A percentile compares a stretch with the other conserved stretches of the same genome.
These are phyloP conservation scores for Xestobium rufovillosum DNA, from an alignment of 2,888 invertebrate species.

Conservation along the genomic window DNA sequence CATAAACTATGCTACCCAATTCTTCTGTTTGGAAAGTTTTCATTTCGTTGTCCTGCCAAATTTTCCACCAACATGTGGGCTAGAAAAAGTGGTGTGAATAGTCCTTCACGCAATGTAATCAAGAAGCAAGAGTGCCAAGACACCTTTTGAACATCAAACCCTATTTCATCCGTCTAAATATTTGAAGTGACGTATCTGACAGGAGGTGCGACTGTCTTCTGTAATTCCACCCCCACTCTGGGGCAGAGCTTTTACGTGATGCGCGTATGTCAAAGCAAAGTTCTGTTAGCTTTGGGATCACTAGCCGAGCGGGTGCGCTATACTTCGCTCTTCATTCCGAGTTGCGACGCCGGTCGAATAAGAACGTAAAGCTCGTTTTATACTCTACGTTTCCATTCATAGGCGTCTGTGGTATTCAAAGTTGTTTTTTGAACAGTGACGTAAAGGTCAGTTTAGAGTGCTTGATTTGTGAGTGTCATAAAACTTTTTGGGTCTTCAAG, in stretches of 20 bases:
- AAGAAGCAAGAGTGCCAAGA: constrained; percentile 26
- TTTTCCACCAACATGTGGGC: no score
- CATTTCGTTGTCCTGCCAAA: no score
- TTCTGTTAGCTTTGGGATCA: constrained; percentile 14
- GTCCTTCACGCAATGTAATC: constrained; percentile 20
- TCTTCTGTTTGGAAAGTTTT: no score
- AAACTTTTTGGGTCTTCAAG: no score
- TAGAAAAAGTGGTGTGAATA: no score
- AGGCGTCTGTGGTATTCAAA: no score
- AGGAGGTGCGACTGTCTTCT: constrained; percentile 35
- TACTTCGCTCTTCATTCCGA: constrained; percentile 20
- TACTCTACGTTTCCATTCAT: constrained; percentile 11
- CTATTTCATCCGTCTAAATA: constrained; percentile 31
- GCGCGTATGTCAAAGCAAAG: constrained; percentile 27
- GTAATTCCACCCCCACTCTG: constrained; percentile 31
- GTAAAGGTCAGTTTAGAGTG: no score
- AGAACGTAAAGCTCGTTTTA: constrained; percentile 3
- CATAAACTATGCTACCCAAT: no score
- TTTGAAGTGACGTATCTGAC: constrained; percentile 36
- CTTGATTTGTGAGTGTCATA: no score
- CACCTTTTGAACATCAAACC: constrained; percentile 27
- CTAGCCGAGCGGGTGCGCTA: constrained; percentile 9
- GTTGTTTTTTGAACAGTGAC: no score
- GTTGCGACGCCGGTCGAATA: constrained; percentile 19
- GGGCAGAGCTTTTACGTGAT: constrained; percentile 28